phyloP scores from a whole-genome alignment of 1,140 invertebrate species.

The Apis laboriosa region DNA sequence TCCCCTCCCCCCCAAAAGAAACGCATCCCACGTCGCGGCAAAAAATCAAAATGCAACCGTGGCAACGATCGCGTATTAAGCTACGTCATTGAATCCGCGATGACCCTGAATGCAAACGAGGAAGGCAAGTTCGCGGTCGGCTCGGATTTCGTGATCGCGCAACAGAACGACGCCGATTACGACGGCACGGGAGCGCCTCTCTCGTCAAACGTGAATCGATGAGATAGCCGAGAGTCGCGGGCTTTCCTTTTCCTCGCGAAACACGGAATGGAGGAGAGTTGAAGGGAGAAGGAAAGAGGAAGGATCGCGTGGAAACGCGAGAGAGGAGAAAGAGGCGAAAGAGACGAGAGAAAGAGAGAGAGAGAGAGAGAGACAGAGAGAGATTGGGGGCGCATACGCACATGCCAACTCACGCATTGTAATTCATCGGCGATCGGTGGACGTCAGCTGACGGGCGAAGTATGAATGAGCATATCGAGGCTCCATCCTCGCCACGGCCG shows the following conservation, averaged over 20 bases:
- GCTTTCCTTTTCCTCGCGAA: too few relatives aligned
- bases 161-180: constrained; percentile 59
- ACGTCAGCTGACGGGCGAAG: constrained; percentile 64
- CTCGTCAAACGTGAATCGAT: background rate
- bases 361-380: background rate
- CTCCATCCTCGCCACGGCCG: constrained; percentile 5
- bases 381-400: constrained; percentile 17
- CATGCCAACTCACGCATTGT: constrained; percentile 63
- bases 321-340: background rate
- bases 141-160: constrained; percentile 64
- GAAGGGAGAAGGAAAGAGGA: constrained; percentile 1
- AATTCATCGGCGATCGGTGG: constrained; percentile 64
- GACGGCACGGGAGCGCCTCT: constrained; percentile 15
- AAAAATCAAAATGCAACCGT: constrained; percentile 36
- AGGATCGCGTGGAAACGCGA: background rate
- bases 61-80: constrained; percentile 44
- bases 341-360: constrained; percentile 27
- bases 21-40: background rate
- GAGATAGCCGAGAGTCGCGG: background rate
- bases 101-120: constrained; percentile 62
- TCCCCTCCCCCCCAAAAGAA: too few relatives aligned
- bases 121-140: constrained; percentile 61
- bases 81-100: constrained; percentile 56
- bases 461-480: constrained; percentile 71
- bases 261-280: background rate